Conservation (phyloP, 2,113 vertebrate species). For the Ifrita kowaldi region DNA sequence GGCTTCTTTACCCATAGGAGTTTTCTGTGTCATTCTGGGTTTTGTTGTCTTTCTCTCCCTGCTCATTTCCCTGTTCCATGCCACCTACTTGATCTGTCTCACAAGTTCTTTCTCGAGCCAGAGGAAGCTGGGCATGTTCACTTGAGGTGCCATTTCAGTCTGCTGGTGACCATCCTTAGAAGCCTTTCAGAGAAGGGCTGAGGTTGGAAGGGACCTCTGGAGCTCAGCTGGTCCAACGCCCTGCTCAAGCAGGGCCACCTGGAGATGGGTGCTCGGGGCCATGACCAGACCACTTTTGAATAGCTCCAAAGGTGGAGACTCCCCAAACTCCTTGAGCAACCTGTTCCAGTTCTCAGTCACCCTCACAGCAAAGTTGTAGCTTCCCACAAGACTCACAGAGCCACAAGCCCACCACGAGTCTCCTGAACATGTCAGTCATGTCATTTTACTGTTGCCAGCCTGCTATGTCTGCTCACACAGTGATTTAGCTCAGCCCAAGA, state of each 20-base stretch:
- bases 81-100: neutral
- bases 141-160: neutral
- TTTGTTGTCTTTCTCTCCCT: neutral
- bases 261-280: neutral
- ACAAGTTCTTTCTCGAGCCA: neutral
- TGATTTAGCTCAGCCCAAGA: neutral
- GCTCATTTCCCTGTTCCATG: neutral
- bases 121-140: neutral
- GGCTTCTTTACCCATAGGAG: neutral
- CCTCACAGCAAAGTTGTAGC: neutral
- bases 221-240: neutral
- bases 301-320: neutral
- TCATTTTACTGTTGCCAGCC: neutral
- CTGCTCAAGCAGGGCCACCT: neutral
- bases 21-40: neutral
- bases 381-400: neutral
- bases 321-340: neutral
- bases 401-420: neutral
- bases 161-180: neutral
- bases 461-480: neutral
- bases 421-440: neutral
- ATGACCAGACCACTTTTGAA: neutral
- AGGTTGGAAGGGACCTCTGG: neutral
- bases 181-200: neutral
- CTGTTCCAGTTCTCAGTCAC: neutral